Base-by-base conservation (phyloP, 2,113 vertebrate species). In the Otis tarda region DNA sequence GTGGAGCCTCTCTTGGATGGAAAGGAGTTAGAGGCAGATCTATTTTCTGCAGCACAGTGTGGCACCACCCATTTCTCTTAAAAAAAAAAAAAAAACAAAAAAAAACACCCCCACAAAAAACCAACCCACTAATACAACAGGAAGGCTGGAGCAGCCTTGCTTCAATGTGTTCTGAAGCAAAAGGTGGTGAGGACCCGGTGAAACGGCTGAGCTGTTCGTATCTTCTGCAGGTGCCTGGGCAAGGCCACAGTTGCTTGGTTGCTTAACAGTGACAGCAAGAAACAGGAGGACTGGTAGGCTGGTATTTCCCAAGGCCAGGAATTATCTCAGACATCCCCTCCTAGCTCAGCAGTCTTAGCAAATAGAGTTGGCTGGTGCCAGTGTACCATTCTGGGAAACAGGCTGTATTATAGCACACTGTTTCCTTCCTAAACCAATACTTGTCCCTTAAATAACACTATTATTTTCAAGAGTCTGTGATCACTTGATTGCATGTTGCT, bases 341-440 rank as follows among this genome's bases (percentile, higher is more conserved):
- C 19, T 60, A 52, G 64, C 20, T 73, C n/a, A 76, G 61, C 39
- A 57, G 23, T 31, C 39, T 33, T 68, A 31, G 25, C 63, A 79
- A 83, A 75, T 7, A 71, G 67, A 89, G 57, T 0, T 84, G 86
- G 61, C 88, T 75, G 61, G 73, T 73, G 35, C 37, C 21, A 1
- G 35, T 31, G 39, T 45, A 28, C 41, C 2, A 2, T 75, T 70
- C 39, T 92, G 73, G 88, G 68, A 78, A 89, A 68, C 80, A 50
- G 68, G 35, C 80, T 90, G 39, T 37, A 2, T 71, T 83, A 7
- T 1, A 95, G 39, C 95, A 91, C 25, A 33, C 20, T 87, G 77
- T 64, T 94, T 96, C 82, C 90, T 96, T 94, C 82, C 87, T 88
- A 83, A 95, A 91, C 74, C 65, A 80, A 50, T 92, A 65, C 52